Evolutionary conservation across 2,113 vertebrate species (phyloP).

Genomic region (Cyphomyrus discorhynchus): DNA sequence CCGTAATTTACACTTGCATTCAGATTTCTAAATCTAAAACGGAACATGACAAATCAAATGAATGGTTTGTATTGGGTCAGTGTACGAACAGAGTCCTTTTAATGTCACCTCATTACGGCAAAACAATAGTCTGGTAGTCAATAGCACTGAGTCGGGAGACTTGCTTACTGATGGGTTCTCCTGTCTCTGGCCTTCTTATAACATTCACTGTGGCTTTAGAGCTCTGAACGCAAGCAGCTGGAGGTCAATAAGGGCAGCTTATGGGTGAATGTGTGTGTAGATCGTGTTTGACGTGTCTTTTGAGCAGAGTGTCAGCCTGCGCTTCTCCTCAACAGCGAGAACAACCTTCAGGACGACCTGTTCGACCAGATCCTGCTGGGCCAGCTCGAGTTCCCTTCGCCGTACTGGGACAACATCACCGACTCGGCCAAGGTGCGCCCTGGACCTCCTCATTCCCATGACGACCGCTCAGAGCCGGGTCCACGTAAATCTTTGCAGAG

Average conservation of each 20-base stretch:
- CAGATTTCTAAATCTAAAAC: background rate
- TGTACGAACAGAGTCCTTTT: background rate
- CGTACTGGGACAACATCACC: conserved; percentile 95
- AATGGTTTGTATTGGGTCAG: background rate
- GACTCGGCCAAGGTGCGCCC: conserved; percentile 80
- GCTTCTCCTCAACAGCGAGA: conserved; percentile 67
- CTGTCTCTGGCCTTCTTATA: background rate
- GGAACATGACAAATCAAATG: background rate
- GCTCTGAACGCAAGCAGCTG: background rate
- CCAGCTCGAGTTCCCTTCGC: conserved; percentile 84
- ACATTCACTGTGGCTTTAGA: background rate
- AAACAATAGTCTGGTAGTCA: background rate
- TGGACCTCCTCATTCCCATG: background rate
- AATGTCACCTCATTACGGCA: background rate
- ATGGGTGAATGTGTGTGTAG: background rate
- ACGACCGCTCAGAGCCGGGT: background rate
- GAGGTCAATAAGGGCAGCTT: background rate
- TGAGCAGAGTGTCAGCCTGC: background rate
- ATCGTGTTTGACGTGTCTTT: background rate
- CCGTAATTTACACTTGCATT: too few species aligned
- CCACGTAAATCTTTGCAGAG: background rate
- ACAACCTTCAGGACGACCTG: conserved; percentile 88
- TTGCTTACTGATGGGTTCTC: background rate
- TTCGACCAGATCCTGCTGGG: conserved; percentile 94
- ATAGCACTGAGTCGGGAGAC: background rate